Evolutionary conservation across 2,888 invertebrate genomes (phyloP).

Genomic region (Hedya salicella): DNA sequence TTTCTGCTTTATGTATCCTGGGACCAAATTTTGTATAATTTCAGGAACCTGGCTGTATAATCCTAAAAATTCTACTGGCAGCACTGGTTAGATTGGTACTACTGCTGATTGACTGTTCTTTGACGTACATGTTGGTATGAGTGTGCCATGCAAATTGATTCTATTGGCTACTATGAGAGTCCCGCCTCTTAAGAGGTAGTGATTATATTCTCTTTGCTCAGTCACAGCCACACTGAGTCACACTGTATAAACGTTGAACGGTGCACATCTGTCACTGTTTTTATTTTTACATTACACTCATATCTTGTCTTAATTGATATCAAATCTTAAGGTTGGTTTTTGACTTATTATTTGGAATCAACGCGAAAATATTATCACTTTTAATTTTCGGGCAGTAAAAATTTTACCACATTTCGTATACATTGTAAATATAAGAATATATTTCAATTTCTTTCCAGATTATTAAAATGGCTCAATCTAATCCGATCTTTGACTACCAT

Average conservation of each 20-base stretch:
- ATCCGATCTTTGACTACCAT: constrained; percentile 78
- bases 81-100: too few species aligned
- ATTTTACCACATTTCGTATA: constrained; percentile 41
- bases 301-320: not conserved
- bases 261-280: not conserved
- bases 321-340: constrained; percentile 1
- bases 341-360: not conserved
- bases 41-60: too few species aligned
- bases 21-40: too few species aligned
- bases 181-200: not conserved
- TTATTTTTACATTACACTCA: not conserved
- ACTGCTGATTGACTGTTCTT: too few species aligned
- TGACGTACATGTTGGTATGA: too few species aligned
- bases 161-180: too few species aligned
- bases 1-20: too few species aligned
- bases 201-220: not conserved
- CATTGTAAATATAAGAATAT: too few species aligned
- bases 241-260: not conserved
- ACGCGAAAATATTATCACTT: not conserved
- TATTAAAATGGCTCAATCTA: constrained; percentile 64
- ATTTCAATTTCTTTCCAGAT: constrained; percentile 43
- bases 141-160: too few species aligned
- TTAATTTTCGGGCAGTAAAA: not conserved
- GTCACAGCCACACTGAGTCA: constrained; percentile 17
- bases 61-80: too few species aligned